Conservation (phyloP, 2,113 vertebrate genomes). For the Spea multiplicata region DNA sequence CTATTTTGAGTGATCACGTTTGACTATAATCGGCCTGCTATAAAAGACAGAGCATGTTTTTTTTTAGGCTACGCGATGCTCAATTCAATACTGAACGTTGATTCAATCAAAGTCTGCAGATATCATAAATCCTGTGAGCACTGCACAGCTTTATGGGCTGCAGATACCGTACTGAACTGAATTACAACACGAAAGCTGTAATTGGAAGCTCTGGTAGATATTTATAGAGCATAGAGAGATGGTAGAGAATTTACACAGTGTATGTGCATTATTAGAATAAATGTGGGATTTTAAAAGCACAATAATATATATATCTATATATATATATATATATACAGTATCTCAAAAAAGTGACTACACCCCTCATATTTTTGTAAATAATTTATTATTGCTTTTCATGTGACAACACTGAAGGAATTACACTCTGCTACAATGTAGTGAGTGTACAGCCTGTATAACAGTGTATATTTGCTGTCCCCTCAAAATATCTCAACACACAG, state of each 20-base stretch:
- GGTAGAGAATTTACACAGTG: constrained; percentile 20
- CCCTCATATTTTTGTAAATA: too few species aligned
- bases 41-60: constrained; percentile 3
- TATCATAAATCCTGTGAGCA: constrained; percentile 39
- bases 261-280: neutral
- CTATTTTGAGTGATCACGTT: too few species aligned
- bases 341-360: too few species aligned
- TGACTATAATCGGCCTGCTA: neutral
- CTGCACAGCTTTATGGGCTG: constrained; percentile 34
- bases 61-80: constrained; percentile 11
- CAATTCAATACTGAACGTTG: constrained; percentile 30
- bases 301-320: too few species aligned
- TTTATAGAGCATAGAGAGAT: constrained; percentile 38
- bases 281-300: too few species aligned
- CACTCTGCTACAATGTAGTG: too few species aligned
- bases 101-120: constrained; percentile 42
- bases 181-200: constrained; percentile 31
- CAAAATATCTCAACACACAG: too few species aligned
- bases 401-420: too few species aligned
- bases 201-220: constrained; percentile 40
- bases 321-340: too few species aligned
- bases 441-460: too few species aligned
- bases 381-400: too few species aligned
- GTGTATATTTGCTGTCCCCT: too few species aligned
- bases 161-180: constrained; percentile 27